Percentiles rank a stretch among this genome's conserved stretches.
phyloP scores from a whole-genome alignment of 2,113 vertebrate genomes.

The Alces alces region DNA sequence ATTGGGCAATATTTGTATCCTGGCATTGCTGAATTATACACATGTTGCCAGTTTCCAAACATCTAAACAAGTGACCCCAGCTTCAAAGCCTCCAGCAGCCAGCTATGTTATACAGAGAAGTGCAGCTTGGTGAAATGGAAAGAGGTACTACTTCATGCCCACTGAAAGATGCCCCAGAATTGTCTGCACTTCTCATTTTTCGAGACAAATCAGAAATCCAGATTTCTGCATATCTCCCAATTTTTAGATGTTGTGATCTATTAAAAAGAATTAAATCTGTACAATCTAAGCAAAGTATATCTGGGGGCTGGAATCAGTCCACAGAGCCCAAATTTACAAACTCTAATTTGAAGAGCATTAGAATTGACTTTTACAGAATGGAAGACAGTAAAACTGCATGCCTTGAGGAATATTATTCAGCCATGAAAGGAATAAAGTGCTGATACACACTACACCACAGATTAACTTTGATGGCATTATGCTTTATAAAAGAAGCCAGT shows the following conservation, averaged over 20 bases:
- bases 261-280: not conserved
- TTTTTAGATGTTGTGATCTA: not conserved
- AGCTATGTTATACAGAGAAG: accelerated
- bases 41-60: not conserved
- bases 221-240: not conserved
- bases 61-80: not conserved
- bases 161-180: accelerated
- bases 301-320: accelerated
- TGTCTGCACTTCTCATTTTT: not conserved
- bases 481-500: not conserved
- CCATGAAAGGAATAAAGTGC: accelerated
- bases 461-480: not conserved
- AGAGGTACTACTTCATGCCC: accelerated
- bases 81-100: not conserved
- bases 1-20: accelerated
- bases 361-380: too few species aligned
- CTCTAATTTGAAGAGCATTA: too few species aligned
- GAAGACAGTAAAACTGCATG: not conserved
- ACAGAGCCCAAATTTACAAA: not conserved
- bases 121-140: accelerated
- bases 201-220: not conserved
- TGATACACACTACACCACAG: accelerated
- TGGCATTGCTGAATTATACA: not conserved
- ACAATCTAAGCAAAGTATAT: accelerated
- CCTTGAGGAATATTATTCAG: not conserved